These are phyloP conservation scores for Teleogryllus oceanicus DNA, from an alignment of 2,888 invertebrate species.

Conservation along the genomic window DNA sequence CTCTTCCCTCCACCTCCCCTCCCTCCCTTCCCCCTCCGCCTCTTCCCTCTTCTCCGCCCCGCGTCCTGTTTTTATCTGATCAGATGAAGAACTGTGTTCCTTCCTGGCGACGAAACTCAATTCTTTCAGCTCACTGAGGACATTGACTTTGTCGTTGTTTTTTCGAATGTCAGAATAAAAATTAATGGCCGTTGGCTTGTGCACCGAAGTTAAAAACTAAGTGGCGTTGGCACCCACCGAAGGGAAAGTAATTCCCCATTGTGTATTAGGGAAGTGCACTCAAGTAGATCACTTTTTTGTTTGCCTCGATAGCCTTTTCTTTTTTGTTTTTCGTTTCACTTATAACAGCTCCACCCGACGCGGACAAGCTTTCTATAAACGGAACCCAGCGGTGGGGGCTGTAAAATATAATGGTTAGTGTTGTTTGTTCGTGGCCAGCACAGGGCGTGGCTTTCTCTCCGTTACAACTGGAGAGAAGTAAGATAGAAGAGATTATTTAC, in stretches of 20 bases:
- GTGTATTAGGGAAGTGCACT: conserved; percentile 18
- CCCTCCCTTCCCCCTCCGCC: not conserved
- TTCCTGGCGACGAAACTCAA: not conserved
- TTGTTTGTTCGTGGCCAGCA: not conserved
- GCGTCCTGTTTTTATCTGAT: not conserved
- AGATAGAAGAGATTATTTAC: not conserved
- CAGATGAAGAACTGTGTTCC: conserved; percentile 1
- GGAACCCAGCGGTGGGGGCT: not conserved
- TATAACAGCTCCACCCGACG: not conserved
- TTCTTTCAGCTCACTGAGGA: not conserved
- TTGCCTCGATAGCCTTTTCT: not conserved
- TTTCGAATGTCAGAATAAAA: not conserved
- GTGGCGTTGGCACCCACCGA: not conserved
- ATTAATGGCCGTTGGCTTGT: not conserved
- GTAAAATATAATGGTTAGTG: conserved; percentile 9
- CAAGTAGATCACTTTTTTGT: conserved; percentile 18
- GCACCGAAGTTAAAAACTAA: conserved; percentile 8
- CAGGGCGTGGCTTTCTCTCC: conserved; percentile 6
- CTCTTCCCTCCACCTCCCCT: not conserved
- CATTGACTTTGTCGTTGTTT: not conserved
- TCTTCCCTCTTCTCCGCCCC: not conserved
- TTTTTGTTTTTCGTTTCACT: not conserved
- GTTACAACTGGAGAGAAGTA: not conserved
- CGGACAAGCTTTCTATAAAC: conserved; percentile 7
- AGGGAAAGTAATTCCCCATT: conserved; percentile 8